Evolutionary conservation across 2,888 invertebrate species (phyloP), one percentile per base, ranked within the genome.

Genomic region (Aleiodes testaceus): DNA sequence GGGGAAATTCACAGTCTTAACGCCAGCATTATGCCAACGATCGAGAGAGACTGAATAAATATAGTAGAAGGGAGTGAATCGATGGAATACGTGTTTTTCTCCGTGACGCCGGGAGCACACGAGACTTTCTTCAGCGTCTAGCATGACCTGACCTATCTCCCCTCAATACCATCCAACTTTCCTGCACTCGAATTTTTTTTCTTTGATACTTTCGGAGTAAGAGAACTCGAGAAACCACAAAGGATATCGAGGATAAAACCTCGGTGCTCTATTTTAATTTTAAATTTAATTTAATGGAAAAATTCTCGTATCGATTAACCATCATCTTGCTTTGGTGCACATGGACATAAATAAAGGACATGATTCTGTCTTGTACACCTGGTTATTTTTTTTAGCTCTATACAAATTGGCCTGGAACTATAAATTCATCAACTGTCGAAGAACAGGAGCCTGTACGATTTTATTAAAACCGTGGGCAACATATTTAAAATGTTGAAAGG

Each of bases 71-170:
- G n/a, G 52, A n/a, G 49, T 55, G 50, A 61, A 68, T 68, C 68
- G 68, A 68, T 59, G 30, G 49, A 14, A 49, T 47, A 68, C 68
- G 47, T 68, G 20, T 63, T 63, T 63, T 36, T 26, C 45, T 49
- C 49, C 70, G 59, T 70, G 70, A 70, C 59, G 70, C 70, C 66
- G 49, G 70, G 45, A 70, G 65, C 70, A 49, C 26, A 66, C 42
- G n/a, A 66, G 66, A 70, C 70, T 70, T 70, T 70, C 66, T 44
- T 65, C 49, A 66, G 55, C 30, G 55, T 59, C 73, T 77, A 74
- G 75, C 77, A 75, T 78, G 79, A 79, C 79, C 76, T 68, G 72
- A 73, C 66, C 73, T 72, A 67, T 67, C 74, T 66, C 74, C 67
- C 50, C 69, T 70, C 70, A n/a, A 22, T 68, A 30, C 45, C 52